phyloP scores from a whole-genome alignment of 2,888 invertebrate genomes.

The Peribatodes rhomboidaria region DNA sequence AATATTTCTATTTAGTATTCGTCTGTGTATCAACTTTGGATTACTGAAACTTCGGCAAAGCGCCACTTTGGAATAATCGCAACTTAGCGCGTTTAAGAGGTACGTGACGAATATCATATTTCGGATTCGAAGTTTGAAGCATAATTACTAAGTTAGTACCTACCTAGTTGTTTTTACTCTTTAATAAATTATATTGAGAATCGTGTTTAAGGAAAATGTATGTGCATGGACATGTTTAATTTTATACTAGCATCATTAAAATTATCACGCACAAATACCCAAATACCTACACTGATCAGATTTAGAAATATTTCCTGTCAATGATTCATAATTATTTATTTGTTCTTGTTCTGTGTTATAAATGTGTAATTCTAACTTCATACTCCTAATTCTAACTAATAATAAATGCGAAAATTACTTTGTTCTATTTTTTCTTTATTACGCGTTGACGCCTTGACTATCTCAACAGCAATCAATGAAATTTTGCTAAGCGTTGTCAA shows the following conservation, averaged over 20 bases:
- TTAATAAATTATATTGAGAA: background rate
- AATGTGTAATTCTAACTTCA: no score
- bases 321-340: background rate
- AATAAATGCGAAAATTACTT: no score
- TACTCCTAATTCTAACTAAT: no score
- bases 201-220: background rate
- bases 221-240: no score
- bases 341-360: no score
- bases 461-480: no score
- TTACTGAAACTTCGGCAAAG: constrained; percentile 12
- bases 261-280: background rate
- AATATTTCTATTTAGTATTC: background rate
- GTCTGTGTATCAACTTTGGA: constrained; percentile 1
- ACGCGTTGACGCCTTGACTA: no score
- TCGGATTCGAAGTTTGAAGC: background rate
- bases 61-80: constrained; percentile 6
- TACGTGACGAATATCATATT: constrained; percentile 22
- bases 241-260: background rate
- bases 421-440: no score
- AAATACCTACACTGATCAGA: background rate
- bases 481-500: no score
- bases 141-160: background rate
- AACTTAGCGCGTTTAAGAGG: constrained; percentile 13
- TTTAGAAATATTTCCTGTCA: background rate
- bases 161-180: background rate